A percentile compares a stretch with the other conserved stretches of the same genome.
Conservation (phyloP, 2,797 vertebrate genomes). For the Sebastes cheni region DNA sequence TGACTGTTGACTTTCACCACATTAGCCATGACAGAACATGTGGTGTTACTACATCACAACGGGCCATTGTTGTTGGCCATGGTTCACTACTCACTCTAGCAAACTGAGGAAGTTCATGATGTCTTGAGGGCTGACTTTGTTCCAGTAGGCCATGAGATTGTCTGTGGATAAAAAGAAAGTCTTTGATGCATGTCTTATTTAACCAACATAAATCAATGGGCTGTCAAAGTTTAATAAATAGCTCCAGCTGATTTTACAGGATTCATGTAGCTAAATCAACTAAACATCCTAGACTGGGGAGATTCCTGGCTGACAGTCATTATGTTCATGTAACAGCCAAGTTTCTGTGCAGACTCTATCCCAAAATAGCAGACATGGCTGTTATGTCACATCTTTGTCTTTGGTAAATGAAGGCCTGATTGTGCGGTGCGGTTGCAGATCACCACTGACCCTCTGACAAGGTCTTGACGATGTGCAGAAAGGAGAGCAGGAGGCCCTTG, state of each 20-base stretch:
- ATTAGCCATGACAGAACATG: too few species aligned
- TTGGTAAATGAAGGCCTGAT: background rate
- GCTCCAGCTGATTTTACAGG: background rate
- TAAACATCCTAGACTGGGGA: background rate
- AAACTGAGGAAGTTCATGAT: conserved; percentile 92
- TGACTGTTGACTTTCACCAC: background rate
- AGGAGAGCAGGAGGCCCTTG: conserved; percentile 91
- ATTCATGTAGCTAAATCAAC: background rate
- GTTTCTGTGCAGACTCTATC: background rate
- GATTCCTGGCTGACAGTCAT: background rate
- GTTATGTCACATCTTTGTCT: background rate
- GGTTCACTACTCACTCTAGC: conserved; percentile 89
- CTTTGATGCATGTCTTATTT: background rate
- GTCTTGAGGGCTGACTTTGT: conserved; percentile 92
- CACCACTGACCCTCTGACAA: conserved; percentile 90
- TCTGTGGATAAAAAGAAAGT: conserved; percentile 81
- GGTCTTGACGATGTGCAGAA: conserved; percentile 91
- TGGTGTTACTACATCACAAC: background rate
- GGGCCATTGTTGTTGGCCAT: too few species aligned
- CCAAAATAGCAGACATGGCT: background rate
- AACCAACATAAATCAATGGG: background rate
- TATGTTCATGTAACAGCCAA: background rate
- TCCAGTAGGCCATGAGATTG: conserved; percentile 92
- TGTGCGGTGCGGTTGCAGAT: background rate
- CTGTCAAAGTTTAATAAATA: background rate